A percentile compares a stretch with the other conserved stretches of the same genome.
Evolutionary conservation across 2,113 vertebrate genomes (phyloP).

Genomic region (Morone saxatilis): DNA sequence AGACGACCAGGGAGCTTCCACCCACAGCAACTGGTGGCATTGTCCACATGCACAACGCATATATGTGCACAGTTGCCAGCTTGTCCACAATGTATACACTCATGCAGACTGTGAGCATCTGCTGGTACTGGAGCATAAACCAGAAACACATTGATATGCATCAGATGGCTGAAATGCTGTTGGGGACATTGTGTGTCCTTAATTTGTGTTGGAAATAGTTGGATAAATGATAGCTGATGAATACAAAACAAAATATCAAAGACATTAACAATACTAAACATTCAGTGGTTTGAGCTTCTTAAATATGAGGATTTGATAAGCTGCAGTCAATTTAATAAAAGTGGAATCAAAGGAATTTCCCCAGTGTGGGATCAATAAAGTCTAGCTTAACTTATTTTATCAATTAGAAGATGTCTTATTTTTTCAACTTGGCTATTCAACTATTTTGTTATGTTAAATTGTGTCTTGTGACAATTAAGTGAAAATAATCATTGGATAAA

Average conservation of each 20-base stretch:
- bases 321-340: background rate
- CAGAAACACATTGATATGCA: constrained; percentile 13
- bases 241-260: background rate
- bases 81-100: constrained; percentile 14
- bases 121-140: constrained; percentile 34
- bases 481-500: background rate
- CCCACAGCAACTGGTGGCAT: constrained; percentile 80
- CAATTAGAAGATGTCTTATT: background rate
- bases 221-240: constrained; percentile 7
- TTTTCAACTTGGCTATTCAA: too few relatives aligned
- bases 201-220: constrained; percentile 4
- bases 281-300: background rate
- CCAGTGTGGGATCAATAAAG: too few relatives aligned
- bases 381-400: too few relatives aligned
- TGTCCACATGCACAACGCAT: constrained; percentile 60
- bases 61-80: constrained; percentile 56
- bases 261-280: background rate
- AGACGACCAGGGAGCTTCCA: constrained; percentile 66
- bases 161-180: constrained; percentile 18
- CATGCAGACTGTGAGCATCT: constrained; percentile 57
- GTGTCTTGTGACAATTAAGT: background rate
- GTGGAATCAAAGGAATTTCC: background rate
- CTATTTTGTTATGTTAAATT: background rate
- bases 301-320: background rate
- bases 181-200: constrained; percentile 5